These are phyloP conservation scores for Brenthis daphne DNA, from an alignment of 2,888 invertebrate genomes.

Conservation along the genomic window DNA sequence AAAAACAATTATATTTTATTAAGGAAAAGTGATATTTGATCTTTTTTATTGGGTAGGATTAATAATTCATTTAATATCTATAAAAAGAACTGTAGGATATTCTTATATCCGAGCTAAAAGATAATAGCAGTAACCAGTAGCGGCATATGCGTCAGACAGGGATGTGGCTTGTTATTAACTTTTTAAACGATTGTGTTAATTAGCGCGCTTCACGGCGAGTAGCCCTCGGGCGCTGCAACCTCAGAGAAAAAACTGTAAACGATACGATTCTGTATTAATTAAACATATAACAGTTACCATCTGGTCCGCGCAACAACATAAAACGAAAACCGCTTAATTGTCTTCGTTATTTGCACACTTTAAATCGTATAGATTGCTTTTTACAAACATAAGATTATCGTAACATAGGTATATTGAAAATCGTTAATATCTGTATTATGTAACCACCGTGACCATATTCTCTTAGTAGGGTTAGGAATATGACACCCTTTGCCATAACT, in stretches of 20 bases:
- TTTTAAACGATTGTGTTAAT: conserved; percentile 79
- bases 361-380: background rate
- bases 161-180: conserved; percentile 70
- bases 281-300: conserved; percentile 46
- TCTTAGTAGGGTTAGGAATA: too few relatives aligned
- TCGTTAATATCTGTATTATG: background rate
- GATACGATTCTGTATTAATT: conserved; percentile 67
- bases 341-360: background rate
- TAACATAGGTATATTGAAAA: background rate
- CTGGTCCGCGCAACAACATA: conserved; percentile 15
- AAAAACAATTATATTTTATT: background rate
- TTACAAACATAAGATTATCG: background rate
- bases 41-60: background rate
- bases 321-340: conserved; percentile 5
- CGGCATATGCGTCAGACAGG: conserved; percentile 70
- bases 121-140: conserved; percentile 44
- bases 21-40: background rate
- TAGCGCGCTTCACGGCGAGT: conserved; percentile 65
- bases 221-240: conserved; percentile 59
- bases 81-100: conserved; percentile 30
- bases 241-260: conserved; percentile 63
- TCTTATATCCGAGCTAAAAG: conserved; percentile 40
- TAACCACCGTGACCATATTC: too few relatives aligned
- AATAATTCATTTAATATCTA: conserved; percentile 8
- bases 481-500: too few relatives aligned